Evolutionary conservation across 2,797 vertebrate species (phyloP).

Genomic region (Pyrrhura leucotis): DNA sequence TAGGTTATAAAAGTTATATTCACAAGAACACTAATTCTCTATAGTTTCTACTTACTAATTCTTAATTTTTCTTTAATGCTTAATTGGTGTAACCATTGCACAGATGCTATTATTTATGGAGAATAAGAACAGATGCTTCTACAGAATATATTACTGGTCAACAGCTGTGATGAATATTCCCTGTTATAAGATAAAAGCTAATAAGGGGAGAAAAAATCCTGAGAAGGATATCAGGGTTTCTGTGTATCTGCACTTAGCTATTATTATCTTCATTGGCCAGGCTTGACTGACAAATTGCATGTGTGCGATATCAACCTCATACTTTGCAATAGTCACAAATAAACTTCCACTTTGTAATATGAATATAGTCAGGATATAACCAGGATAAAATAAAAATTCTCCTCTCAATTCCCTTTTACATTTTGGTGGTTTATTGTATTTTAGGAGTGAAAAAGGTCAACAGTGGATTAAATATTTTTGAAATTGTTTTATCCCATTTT

Average conservation of each 20-base stretch:
- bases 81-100: not conserved
- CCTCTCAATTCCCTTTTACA: not conserved
- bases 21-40: not conserved
- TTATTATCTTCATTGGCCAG: not conserved
- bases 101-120: not conserved
- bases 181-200: not conserved
- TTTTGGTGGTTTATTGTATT: not conserved
- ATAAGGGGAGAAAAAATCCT: not conserved
- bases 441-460: not conserved
- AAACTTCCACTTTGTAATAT: not conserved
- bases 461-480: not conserved
- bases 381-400: not conserved
- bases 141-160: not conserved
- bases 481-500: not conserved
- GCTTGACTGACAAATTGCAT: not conserved
- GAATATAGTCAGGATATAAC: not conserved
- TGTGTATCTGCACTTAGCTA: not conserved
- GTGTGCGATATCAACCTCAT: not conserved
- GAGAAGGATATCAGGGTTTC: not conserved
- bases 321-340: not conserved
- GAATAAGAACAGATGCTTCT: not conserved
- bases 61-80: not conserved
- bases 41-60: not conserved
- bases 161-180: not conserved
- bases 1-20: not conserved